phyloP scores from a whole-genome alignment of 2,113 vertebrate genomes.

The Peromyscus maniculatus region DNA sequence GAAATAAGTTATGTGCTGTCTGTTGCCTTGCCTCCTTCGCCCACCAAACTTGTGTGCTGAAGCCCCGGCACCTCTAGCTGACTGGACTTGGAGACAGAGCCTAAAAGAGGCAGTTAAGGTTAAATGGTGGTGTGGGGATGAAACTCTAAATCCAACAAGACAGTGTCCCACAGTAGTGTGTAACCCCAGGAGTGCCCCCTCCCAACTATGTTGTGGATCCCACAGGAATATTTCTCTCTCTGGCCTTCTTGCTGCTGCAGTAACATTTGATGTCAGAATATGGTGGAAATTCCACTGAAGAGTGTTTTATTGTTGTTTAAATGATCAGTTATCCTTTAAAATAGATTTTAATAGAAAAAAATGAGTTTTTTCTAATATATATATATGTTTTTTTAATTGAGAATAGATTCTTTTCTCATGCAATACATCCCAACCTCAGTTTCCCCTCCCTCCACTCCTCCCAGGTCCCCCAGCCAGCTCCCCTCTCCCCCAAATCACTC shows the following conservation, averaged over 20 bases:
- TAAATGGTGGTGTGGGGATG: neutral
- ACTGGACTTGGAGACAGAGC: neutral
- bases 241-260: neutral
- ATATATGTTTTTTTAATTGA: neutral
- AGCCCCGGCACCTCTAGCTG: neutral
- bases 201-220: no score
- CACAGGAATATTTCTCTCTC: neutral
- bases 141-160: neutral
- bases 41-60: neutral
- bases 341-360: slow-evolving; percentile 35
- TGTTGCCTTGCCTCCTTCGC: neutral
- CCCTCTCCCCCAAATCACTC: neutral
- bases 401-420: neutral
- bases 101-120: neutral
- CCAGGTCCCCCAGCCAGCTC: no score
- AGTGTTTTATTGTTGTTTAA: slow-evolving; percentile 21
- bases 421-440: neutral
- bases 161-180: neutral
- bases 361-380: neutral
- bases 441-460: neutral
- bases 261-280: neutral
- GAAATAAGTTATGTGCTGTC: neutral
- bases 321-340: neutral
- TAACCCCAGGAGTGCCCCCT: no score
- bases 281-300: neutral